Evolutionary conservation across 1,140 invertebrate genomes (phyloP).

Genomic region (Pachyrhynchus sulphureomaculatus): DNA sequence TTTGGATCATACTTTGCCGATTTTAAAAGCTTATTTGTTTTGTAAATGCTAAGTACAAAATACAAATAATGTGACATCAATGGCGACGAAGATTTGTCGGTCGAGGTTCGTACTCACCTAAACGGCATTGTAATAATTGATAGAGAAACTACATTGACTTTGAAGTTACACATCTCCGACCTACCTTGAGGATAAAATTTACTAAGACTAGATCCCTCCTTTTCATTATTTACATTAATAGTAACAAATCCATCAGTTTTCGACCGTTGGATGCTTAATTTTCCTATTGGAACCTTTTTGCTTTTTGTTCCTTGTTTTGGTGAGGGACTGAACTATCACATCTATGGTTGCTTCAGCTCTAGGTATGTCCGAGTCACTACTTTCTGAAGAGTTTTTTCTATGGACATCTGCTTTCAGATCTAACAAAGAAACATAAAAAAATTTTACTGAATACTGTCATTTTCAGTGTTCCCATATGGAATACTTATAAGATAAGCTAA

Average conservation of each 20-base stretch:
- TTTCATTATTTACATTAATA: conserved; percentile 27
- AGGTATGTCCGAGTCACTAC: conserved; percentile 56
- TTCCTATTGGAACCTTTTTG: conserved; percentile 6
- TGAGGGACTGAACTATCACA: background rate
- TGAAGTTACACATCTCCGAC: no score
- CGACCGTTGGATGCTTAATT: conserved; percentile 29
- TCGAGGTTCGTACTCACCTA: no score
- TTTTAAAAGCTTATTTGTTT: no score
- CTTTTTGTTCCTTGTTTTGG: conserved; percentile 56
- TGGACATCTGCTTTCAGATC: conserved; percentile 92
- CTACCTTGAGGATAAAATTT: conserved; percentile 27
- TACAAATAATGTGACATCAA: no score
- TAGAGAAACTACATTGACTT: no score
- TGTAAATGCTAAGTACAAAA: no score
- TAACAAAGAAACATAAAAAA: conserved; percentile 47
- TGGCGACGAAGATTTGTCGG: no score
- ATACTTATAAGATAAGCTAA: no score
- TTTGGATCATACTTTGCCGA: no score
- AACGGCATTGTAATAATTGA: no score
- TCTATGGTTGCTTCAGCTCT: background rate
- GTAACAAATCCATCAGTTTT: conserved; percentile 35
- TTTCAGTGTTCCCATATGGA: no score
- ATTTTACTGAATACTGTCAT: conserved; percentile 8
- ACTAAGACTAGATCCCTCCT: conserved; percentile 30
- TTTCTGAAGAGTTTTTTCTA: conserved; percentile 86